These are phyloP conservation scores for Drosophila austrosaltans DNA, from an alignment of 2,888 invertebrate species.

Conservation along the genomic window DNA sequence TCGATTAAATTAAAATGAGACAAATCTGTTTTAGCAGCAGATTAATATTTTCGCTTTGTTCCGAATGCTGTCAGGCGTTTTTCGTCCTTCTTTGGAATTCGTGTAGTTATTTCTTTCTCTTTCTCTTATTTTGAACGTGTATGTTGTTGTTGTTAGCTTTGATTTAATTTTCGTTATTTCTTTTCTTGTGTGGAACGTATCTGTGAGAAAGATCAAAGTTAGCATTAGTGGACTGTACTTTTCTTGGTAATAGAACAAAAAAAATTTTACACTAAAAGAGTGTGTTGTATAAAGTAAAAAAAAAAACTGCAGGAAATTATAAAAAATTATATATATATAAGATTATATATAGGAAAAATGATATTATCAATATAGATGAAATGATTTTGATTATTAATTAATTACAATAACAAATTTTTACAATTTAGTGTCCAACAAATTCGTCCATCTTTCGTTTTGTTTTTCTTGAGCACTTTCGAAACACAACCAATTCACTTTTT, in stretches of 20 bases:
- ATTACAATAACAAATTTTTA: background rate
- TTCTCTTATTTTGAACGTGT: background rate
- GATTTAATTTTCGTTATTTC: background rate
- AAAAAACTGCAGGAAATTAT: conserved; percentile 2
- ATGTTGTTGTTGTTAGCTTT: background rate
- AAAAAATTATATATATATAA: background rate
- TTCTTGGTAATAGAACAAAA: background rate
- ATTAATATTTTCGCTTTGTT: background rate
- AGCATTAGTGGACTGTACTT: conserved; percentile 2
- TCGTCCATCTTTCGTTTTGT: conserved; percentile 18
- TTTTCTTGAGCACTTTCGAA: conserved; percentile 28
- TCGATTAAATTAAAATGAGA: background rate
- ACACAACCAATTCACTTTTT: conserved; percentile 36
- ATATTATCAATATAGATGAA: conserved; percentile 3
- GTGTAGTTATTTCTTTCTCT: background rate
- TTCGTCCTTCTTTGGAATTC: conserved; percentile 7
- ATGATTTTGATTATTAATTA: conserved; percentile 6
- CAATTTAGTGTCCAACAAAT: background rate
- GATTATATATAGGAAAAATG: background rate
- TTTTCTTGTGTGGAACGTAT: conserved; percentile 2
- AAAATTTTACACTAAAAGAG: background rate
- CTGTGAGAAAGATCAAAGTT: conserved; percentile 10
- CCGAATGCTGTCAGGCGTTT: background rate
- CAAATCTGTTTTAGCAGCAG: background rate
- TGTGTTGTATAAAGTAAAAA: background rate